Base-by-base conservation (phyloP, 2,113 vertebrate species). In the Cnemophilus loriae region DNA sequence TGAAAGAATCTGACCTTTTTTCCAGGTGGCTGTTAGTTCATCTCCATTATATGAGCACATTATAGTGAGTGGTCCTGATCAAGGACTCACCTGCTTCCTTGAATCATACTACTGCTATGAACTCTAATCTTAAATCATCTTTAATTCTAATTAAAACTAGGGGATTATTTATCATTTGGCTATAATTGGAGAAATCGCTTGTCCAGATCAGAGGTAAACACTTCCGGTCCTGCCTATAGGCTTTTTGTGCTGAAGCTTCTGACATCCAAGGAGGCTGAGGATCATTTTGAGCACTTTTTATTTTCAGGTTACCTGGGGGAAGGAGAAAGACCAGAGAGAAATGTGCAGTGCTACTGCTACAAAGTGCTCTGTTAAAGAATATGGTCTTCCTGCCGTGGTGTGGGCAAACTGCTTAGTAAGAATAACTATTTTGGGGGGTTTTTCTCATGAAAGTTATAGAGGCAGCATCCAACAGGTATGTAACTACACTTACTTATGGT, bases 381-480 rank as follows among this genome's bases (percentile, higher is more conserved):
- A 26, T 7, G 28, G 52, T 71, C 41, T 76, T 83, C 41, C 30
- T 75, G 35, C 22, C 35, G 30, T 27, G 13, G 15, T 53, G 33
- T 37, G 26, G 11, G 24, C 6, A 37, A 27, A 23, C 33, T 75
- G 18, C 55, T 91, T 30, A 46, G 37, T 46, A 80, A 77, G 55
- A 63, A 42, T 26, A 60, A 55, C 9, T 71, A 9, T n/a, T 76
- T 22, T 6, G 6, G 1, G 1, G 0, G 1, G 1, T 13, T 82
- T 89, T 57, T 1, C 68, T 55, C 35, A 49, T n/a, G 7, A 28
- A 47, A 52, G 8, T 46, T 71, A 37, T 9, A 30, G 11, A 28
- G 22, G 42, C 16, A 60, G 9, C 22, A 78, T 50, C 27, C 30
- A 70, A 46, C 16, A 89, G 39, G 26, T 57, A 80, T 14, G n/a